Conservation (phyloP, 2,113 vertebrate genomes). For the Poeciliopsis occidentalis region DNA sequence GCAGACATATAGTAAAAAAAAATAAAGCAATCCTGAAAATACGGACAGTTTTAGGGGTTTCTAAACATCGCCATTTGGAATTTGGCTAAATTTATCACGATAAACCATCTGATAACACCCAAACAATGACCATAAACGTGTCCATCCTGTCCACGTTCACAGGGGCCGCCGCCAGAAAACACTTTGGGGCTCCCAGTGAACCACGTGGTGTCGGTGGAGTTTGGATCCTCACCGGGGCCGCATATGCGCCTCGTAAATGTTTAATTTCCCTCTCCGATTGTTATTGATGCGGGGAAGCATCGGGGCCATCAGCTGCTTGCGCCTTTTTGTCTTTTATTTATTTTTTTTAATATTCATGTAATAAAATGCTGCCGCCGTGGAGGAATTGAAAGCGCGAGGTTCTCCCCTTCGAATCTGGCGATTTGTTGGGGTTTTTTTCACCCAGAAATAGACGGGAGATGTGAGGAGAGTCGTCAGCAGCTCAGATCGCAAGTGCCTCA, state of each 20-base stretch:
- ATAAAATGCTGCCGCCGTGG: slow-evolving; percentile 27
- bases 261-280: slow-evolving; percentile 71
- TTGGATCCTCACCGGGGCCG: slow-evolving; percentile 70
- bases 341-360: slow-evolving; percentile 38
- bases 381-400: background rate
- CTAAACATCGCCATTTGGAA: too few relatives aligned
- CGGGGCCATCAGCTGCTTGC: slow-evolving; percentile 39
- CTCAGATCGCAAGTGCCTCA: slow-evolving; percentile 39
- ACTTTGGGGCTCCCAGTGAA: slow-evolving; percentile 56
- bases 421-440: background rate
- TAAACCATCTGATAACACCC: background rate
- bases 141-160: slow-evolving; percentile 13
- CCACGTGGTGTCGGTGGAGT: slow-evolving; percentile 73
- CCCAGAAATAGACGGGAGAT: slow-evolving; percentile 36
- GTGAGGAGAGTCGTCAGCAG: slow-evolving; percentile 39
- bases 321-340: slow-evolving; percentile 18
- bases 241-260: slow-evolving; percentile 76
- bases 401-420: background rate
- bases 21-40: too few relatives aligned
- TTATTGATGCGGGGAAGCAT: slow-evolving; percentile 70
- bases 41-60: too few relatives aligned
- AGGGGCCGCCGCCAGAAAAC: slow-evolving; percentile 62
- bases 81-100: too few relatives aligned
- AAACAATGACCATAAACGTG: background rate
- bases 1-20: too few relatives aligned